Base-by-base conservation (phyloP, 2,113 vertebrate genomes). In the Struthidea cinerea region DNA sequence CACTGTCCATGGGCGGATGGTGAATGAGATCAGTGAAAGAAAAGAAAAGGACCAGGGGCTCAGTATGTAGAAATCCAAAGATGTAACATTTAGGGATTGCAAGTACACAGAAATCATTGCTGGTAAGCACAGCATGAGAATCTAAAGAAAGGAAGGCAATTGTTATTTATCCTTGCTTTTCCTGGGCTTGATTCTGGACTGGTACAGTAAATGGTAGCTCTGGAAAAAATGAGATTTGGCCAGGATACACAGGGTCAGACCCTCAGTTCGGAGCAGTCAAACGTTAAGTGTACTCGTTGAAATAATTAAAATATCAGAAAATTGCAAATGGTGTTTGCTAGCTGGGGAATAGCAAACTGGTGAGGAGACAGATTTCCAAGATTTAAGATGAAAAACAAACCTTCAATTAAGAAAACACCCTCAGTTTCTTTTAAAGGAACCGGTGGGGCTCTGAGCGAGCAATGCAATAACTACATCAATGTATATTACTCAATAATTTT, bases 291-390 rank as follows among this genome's bases (percentile, higher is more conserved):
- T 26, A 59, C 11, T 67, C 27, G 6, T 8, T 89, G 47, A 46
- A 89, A 77, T 2, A 60, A 57, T 18, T 78, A 46, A 74, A 94
- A 89, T 49, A 84, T 27, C 41, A 74, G 30, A 61, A 65, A 88
- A 68, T 16, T 77, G 13, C 11, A 91, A 78, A 63, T 7, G 5
- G 6, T 17, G 27, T 24, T 55, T 0, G 0, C 42, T 59, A 15
- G 8, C 26, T 67, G 23, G 6, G 13, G 7, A 60, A 69, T 6
- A 88, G 33, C 5, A 65, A 69, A 33, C 7, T 24, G 9, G 52
- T 46, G 28, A 87, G 55, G 19, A 52, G 9, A 55, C 10, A 64
- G 9, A 57, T 63, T 84, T 61, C 16, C 37, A 46, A 76, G 28
- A 9, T 59, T 81, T 71, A 59, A 77, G 5, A 7, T 71, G 16